phyloP scores from a whole-genome alignment of 2,888 invertebrate species.

The Nezara viridula region DNA sequence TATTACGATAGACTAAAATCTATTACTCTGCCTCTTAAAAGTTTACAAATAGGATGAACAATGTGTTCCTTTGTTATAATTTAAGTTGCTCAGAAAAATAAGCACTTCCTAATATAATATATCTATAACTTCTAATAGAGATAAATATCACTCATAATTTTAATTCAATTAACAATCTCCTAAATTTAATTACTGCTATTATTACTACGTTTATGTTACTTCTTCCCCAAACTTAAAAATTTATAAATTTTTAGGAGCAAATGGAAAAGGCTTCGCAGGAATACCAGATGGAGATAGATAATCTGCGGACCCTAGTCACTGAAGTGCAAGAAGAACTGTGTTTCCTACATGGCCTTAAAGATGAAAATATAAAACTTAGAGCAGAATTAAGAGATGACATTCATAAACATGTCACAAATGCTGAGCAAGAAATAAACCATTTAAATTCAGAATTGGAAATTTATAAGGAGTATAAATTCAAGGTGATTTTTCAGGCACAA shows the following conservation, averaged over 20 bases:
- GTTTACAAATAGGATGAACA: too few species aligned
- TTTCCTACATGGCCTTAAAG: background rate
- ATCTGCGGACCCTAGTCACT: constrained; percentile 24
- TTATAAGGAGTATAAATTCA: constrained; percentile 26
- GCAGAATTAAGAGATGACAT: constrained; percentile 22
- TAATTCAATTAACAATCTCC: too few species aligned
- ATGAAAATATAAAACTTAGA: constrained; percentile 47
- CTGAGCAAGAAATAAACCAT: constrained; percentile 51
- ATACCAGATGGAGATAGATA: constrained; percentile 8
- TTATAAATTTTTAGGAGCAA: constrained; percentile 5
- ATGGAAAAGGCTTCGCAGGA: background rate
- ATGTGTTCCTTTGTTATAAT: too few species aligned
- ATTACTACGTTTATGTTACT: background rate
- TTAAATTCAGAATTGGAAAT: constrained; percentile 43
- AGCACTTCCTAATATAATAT: too few species aligned
- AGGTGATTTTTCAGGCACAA: background rate
- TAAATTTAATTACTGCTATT: too few species aligned
- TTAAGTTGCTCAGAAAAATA: too few species aligned
- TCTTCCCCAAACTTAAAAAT: background rate
- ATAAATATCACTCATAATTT: too few species aligned
- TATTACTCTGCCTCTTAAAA: too few species aligned
- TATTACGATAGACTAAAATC: too few species aligned
- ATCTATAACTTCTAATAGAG: too few species aligned
- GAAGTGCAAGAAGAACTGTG: constrained; percentile 33
- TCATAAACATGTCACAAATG: background rate